Percentiles rank a stretch among this genome's conserved stretches.
Evolutionary conservation across 2,888 invertebrate genomes (phyloP).

Genomic region (Amphiduros pacificus): DNA sequence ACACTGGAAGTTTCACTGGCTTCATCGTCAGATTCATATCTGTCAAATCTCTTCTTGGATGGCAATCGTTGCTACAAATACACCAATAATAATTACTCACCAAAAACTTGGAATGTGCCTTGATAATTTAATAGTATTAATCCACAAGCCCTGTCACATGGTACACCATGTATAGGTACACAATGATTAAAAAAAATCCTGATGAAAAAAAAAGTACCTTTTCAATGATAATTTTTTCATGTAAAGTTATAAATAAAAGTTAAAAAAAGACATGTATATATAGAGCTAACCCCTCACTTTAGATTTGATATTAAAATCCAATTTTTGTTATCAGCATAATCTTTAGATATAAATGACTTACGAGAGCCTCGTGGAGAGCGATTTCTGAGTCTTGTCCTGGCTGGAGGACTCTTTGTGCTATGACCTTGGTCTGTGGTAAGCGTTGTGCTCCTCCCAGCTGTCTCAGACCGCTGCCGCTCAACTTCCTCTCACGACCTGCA

Average conservation of each 20-base stretch:
- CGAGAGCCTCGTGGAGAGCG: constrained; percentile 75
- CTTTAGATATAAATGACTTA: constrained; percentile 24
- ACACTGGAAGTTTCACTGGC: constrained; percentile 88
- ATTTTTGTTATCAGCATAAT: not conserved
- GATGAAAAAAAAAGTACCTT: too few relatives aligned
- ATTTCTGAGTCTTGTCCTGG: constrained; percentile 80
- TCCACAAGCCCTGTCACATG: too few relatives aligned
- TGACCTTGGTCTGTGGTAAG: constrained; percentile 53
- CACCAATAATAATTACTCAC: not conserved
- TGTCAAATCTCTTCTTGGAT: constrained; percentile 23
- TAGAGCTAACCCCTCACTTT: too few relatives aligned
- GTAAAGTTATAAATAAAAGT: too few relatives aligned
- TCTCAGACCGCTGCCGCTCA: constrained; percentile 38
- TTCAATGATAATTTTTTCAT: too few relatives aligned
- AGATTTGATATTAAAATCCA: too few relatives aligned
- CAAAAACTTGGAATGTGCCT: not conserved
- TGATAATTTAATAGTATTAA: too few relatives aligned
- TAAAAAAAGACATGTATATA: too few relatives aligned
- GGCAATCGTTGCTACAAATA: constrained; percentile 7
- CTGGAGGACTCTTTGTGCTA: constrained; percentile 77
- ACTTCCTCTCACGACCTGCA: constrained; percentile 50
- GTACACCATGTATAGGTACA: too few relatives aligned
- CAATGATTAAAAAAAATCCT: too few relatives aligned
- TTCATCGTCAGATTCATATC: constrained; percentile 57
- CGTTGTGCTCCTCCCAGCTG: not conserved